phyloP scores from a whole-genome alignment of 2,113 vertebrate genomes.

The Athene cunicularia region DNA sequence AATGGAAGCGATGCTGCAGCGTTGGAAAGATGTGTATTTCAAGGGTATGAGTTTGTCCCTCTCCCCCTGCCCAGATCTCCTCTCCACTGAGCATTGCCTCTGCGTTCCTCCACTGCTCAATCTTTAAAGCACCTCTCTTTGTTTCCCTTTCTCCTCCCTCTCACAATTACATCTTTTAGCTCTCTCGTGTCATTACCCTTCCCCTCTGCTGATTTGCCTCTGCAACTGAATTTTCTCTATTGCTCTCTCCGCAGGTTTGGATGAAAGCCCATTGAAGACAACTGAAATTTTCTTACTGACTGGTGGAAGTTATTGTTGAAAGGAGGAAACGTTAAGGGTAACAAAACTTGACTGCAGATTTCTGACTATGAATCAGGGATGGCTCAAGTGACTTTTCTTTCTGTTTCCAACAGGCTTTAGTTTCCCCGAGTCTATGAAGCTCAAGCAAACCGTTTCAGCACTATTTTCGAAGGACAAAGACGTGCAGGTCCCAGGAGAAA shows the following conservation, averaged over 20 bases:
- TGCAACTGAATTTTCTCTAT: conserved; percentile 7
- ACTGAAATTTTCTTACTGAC: not conserved
- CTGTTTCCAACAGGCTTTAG: not conserved
- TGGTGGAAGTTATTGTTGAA: not conserved
- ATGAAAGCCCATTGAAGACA: conserved; percentile 35
- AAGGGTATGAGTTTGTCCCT: conserved; percentile 34
- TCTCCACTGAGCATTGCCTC: not conserved
- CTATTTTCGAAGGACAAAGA: not conserved
- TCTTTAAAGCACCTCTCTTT: not conserved
- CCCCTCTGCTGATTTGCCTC: conserved; percentile 23
- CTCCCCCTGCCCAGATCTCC: not conserved
- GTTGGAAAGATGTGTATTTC: not conserved
- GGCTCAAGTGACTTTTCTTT: not conserved
- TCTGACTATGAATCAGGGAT: not conserved
- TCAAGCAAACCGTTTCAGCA: not conserved
- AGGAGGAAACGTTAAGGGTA: not conserved
- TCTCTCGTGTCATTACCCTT: conserved; percentile 22
- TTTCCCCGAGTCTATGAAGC: not conserved
- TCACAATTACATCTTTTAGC: not conserved
- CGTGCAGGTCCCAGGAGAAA: not conserved
- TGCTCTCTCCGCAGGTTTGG: conserved; percentile 24
- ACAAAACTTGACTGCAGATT: not conserved
- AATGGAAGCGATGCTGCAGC: not conserved
- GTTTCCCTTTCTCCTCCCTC: not conserved
- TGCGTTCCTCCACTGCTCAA: not conserved